Conservation (phyloP, 2,888 invertebrate species). For the Cerastis leucographa region DNA sequence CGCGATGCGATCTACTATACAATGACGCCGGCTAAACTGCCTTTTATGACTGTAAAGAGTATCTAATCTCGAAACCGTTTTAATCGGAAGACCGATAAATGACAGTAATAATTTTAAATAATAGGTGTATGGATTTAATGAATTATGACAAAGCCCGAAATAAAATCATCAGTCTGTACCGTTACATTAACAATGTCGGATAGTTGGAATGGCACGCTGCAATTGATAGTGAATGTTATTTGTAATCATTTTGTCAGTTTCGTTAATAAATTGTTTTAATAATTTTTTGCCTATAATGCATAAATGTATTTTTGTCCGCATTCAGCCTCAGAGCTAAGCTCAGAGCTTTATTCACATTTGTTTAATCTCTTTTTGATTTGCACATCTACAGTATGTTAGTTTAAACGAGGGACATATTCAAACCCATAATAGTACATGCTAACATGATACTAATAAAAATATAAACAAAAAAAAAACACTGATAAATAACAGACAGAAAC, state of each 20-base stretch:
- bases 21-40: neutral
- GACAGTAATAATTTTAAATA: constrained; percentile 6
- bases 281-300: neutral
- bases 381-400: too few relatives aligned
- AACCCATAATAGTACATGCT: too few relatives aligned
- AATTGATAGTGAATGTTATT: neutral
- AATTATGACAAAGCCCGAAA: neutral
- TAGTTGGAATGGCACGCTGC: constrained; percentile 19
- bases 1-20: constrained; percentile 15
- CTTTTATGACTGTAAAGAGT: constrained; percentile 38
- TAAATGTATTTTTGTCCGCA: too few relatives aligned
- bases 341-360: too few relatives aligned
- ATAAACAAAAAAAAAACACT: too few relatives aligned
- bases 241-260: neutral
- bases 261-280: neutral
- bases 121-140: neutral
- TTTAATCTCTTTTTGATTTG: too few relatives aligned
- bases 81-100: constrained; percentile 22
- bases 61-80: constrained; percentile 38
- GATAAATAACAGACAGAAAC: too few relatives aligned
- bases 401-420: too few relatives aligned
- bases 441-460: too few relatives aligned
- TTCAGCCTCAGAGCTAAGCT: too few relatives aligned
- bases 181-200: constrained; percentile 17
- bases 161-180: neutral